Conservation (phyloP, 2,888 invertebrate species). For the Dilophus febrilis region DNA sequence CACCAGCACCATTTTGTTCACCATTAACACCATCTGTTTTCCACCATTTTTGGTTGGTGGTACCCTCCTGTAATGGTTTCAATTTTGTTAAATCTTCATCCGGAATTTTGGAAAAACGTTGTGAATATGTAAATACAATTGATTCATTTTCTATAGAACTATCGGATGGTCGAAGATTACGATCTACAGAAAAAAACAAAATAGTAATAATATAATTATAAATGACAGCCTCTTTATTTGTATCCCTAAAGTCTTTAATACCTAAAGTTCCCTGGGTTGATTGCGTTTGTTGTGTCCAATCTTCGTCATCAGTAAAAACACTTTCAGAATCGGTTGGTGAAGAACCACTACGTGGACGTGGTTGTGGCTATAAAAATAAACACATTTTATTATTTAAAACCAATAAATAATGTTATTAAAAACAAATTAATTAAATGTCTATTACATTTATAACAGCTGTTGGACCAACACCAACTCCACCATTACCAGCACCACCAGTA, state of each 20-base stretch:
- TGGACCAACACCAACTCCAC: background rate
- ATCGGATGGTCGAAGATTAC: constrained; percentile 35
- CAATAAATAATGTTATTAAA: background rate
- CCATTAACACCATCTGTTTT: too few relatives aligned
- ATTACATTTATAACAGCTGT: background rate
- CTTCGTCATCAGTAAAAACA: constrained; percentile 53
- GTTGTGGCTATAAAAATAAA: constrained; percentile 24
- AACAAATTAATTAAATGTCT: constrained; percentile 4
- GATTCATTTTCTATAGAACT: constrained; percentile 39
- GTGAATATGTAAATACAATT: constrained; percentile 35
- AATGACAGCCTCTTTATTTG: too few relatives aligned
- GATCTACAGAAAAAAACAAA: constrained; percentile 18
- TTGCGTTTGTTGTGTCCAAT: constrained; percentile 35
- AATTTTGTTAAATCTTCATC: constrained; percentile 14
- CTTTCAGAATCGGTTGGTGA: constrained; percentile 49
- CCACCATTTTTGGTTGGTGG: too few relatives aligned
- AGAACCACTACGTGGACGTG: constrained; percentile 19
- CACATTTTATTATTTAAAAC: too few relatives aligned
- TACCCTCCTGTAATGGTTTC: too few relatives aligned
- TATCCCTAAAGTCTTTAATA: too few relatives aligned
- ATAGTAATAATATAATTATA: too few relatives aligned
- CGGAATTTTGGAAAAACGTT: constrained; percentile 38
- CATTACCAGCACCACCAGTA: constrained; percentile 1
- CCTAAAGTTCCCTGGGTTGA: constrained; percentile 21
- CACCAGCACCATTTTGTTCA: constrained; percentile 4